Percentiles rank a stretch among this genome's conserved stretches.
These are phyloP conservation scores for Drosophila busckii DNA, from an alignment of 1,140 invertebrate genomes.

Conservation along the genomic window DNA sequence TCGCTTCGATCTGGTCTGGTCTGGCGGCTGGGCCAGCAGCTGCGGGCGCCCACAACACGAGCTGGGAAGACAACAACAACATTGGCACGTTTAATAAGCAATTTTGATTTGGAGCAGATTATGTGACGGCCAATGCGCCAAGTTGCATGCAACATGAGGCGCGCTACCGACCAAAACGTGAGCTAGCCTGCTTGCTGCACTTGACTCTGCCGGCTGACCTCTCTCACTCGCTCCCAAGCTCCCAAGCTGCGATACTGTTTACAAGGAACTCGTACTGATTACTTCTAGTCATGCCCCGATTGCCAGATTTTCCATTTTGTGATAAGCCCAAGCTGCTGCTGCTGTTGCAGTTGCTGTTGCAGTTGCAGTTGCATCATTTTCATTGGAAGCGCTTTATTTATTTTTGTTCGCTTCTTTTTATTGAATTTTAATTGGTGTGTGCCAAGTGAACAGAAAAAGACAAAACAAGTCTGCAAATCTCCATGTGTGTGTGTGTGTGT, in stretches of 20 bases:
- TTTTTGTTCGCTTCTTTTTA: no score
- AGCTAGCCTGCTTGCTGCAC: constrained; percentile 45
- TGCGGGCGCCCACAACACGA: constrained; percentile 22
- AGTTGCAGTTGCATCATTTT: constrained; percentile 47
- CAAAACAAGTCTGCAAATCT: no score
- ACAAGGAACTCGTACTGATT: constrained; percentile 79
- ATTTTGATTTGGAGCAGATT: constrained; percentile 77
- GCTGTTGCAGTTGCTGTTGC: no score
- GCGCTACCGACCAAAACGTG: constrained; percentile 44
- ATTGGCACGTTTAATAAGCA: constrained; percentile 71
- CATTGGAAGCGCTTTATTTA: constrained; percentile 66
- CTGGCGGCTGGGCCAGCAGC: constrained; percentile 1
- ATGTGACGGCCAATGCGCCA: constrained; percentile 56
- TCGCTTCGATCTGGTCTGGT: background rate
- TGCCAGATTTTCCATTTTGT: constrained; percentile 61
- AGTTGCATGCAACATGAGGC: constrained; percentile 60
- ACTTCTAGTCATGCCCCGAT: constrained; percentile 78
- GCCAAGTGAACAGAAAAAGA: no score
- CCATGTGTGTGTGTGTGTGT: background rate
- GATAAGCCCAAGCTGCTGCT: constrained; percentile 53
- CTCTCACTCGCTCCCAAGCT: background rate
- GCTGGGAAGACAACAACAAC: background rate
- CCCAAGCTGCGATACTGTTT: constrained; percentile 59
- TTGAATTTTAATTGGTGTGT: constrained; percentile 67
- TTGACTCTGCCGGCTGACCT: constrained; percentile 72